Evolutionary conservation across 2,888 invertebrate species (phyloP).

Genomic region (Cotesia congregata): DNA sequence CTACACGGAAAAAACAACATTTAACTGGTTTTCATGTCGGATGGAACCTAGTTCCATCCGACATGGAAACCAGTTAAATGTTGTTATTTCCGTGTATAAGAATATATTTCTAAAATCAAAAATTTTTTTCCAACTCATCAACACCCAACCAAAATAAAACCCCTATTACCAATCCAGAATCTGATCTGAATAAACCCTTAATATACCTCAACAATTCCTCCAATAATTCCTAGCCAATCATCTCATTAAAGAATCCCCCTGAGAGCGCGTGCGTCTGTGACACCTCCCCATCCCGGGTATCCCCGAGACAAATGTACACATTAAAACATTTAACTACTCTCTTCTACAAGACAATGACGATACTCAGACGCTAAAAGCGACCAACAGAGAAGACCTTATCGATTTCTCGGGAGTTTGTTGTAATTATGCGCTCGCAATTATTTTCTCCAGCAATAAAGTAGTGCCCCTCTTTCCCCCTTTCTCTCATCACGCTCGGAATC

Average conservation of each 20-base stretch:
- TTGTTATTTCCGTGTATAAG: too few relatives aligned
- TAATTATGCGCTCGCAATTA: constrained; percentile 17
- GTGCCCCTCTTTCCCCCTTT: neutral
- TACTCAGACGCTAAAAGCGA: constrained; percentile 3
- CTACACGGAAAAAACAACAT: too few relatives aligned
- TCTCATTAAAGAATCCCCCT: neutral
- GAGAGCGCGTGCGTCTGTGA: neutral
- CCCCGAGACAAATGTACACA: neutral
- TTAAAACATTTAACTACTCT: constrained; percentile 23
- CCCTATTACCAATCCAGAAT: too few relatives aligned
- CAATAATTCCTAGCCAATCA: neutral
- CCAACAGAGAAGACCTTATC: neutral
- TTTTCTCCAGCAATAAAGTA: neutral
- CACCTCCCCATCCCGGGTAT: neutral
- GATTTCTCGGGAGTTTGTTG: neutral
- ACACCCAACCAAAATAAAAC: too few relatives aligned
- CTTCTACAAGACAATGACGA: neutral
- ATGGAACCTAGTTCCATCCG: too few relatives aligned
- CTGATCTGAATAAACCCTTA: too few relatives aligned
- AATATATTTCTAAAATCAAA: too few relatives aligned
- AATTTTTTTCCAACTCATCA: too few relatives aligned
- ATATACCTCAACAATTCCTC: neutral
- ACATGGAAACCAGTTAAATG: too few relatives aligned
- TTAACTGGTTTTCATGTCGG: too few relatives aligned
- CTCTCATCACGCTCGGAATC: neutral